These are phyloP conservation scores for Branchellion lobata DNA, from an alignment of 2,888 invertebrate genomes.

Conservation along the genomic window DNA sequence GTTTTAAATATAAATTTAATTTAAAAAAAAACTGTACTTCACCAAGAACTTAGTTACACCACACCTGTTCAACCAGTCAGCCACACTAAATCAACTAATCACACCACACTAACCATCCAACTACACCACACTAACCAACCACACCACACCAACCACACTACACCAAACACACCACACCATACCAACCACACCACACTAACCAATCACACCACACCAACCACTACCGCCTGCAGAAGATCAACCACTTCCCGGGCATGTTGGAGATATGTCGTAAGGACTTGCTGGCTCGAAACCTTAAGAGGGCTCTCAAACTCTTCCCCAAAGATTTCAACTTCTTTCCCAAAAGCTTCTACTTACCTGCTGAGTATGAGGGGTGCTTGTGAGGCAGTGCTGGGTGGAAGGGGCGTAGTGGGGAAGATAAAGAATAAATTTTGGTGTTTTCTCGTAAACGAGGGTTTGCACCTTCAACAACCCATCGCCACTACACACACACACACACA, in stretches of 20 bases:
- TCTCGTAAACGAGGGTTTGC: too few relatives aligned
- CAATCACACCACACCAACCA: background rate
- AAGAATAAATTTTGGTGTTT: background rate
- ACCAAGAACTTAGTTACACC: too few relatives aligned
- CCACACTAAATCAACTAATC: too few relatives aligned
- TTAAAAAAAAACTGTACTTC: too few relatives aligned
- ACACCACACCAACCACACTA: too few relatives aligned
- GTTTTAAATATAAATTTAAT: too few relatives aligned
- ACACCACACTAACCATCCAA: too few relatives aligned
- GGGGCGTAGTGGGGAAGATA: background rate
- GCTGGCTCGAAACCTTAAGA: slow-evolving; percentile 81
- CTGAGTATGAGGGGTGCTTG: slow-evolving; percentile 70
- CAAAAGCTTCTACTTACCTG: slow-evolving; percentile 88
- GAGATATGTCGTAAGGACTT: slow-evolving; percentile 87
- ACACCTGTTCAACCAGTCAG: too few relatives aligned
- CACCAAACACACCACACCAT: too few relatives aligned
- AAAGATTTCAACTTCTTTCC: slow-evolving; percentile 89
- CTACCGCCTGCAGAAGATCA: slow-evolving; percentile 88
- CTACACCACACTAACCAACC: too few relatives aligned
- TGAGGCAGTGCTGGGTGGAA: background rate
- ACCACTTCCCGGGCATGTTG: slow-evolving; percentile 88
- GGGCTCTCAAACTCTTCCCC: slow-evolving; percentile 84
- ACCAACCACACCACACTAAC: background rate
- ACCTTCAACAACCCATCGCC: too few relatives aligned
- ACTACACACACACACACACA: background rate